Evolutionary conservation across 2,888 invertebrate species (phyloP), one percentile per base, ranked within the genome.

Genomic region (Pristionchus exspectatus): DNA sequence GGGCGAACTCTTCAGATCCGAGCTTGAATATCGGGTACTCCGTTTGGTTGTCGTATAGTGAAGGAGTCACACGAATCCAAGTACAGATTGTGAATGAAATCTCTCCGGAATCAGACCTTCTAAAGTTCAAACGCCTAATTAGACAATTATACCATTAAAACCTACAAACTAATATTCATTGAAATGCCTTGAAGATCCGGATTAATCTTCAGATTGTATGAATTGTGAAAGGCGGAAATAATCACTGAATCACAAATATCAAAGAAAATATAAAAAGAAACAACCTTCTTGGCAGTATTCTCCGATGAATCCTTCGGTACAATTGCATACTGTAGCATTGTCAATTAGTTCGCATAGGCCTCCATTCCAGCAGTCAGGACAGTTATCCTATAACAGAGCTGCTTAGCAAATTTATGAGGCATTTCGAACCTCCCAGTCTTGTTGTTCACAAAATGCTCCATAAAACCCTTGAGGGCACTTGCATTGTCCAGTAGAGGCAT

Each of bases 71-170:
- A n/a, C 63, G 63, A 63, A 63, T n/a, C 63, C 63, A 63, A 4
- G 63, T 63, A 9, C 63, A 63, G n/a, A 63, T 63, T 63, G 63
- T 63, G 63, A 63, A 63, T n/a, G 63, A n/a, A n/a, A 63, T 63
- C 63, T 63, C 63, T 63, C 63, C 63, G 24, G 63, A 24, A 9
- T 63, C 63, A 63, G 63, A 63, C 63, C n/a, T 2, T 63, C 63
- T 63, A 24, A 63, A n/a, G 1, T 24, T 9, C 24, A 63, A n/a
- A 24, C 59, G 59, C 18, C 18, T 21, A 21, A n/a, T 63, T n/a
- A 9, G 7, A 50, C 1, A 50, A 50, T 1, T 3, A 50, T 7
- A 50, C 44, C 44, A 50, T 56, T 1, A 21, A 21, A 56, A 14
- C 63, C n/a, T n/a, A 63, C 63, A 63, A 5, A 63, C 3, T 63